Percentiles rank a stretch among this genome's conserved stretches.
Conservation (phyloP, 2,888 invertebrate genomes). For the Drosophila macrothrix region DNA sequence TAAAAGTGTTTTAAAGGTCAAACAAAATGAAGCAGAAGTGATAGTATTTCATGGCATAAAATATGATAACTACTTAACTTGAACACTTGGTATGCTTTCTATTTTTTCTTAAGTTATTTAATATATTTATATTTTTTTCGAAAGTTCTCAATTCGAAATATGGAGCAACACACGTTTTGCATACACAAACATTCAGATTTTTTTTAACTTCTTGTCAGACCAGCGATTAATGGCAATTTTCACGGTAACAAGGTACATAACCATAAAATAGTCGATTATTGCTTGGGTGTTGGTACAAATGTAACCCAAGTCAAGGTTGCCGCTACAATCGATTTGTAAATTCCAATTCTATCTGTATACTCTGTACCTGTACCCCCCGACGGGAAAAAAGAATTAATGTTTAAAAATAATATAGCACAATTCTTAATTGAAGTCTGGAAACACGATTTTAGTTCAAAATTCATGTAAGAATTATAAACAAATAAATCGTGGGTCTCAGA, state of each 20-base stretch:
- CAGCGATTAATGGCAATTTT: slow-evolving; percentile 32
- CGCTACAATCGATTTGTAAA: slow-evolving; percentile 28
- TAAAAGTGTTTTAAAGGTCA: too few relatives aligned
- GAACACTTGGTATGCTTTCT: neutral
- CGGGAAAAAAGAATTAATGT: neutral
- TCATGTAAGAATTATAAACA: neutral
- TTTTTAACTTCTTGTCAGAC: slow-evolving; percentile 1
- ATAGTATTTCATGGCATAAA: too few relatives aligned
- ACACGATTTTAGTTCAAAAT: neutral
- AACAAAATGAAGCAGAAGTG: neutral
- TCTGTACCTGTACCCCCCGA: neutral
- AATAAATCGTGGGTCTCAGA: neutral
- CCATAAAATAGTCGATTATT: slow-evolving; percentile 35
- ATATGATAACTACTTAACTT: neutral
- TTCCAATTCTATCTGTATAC: slow-evolving; percentile 26
- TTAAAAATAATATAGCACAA: neutral
- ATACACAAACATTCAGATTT: neutral
- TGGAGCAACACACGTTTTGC: neutral
- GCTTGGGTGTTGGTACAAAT: slow-evolving; percentile 29
- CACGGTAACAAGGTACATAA: slow-evolving; percentile 42
- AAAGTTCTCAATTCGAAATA: slow-evolving; percentile 2
- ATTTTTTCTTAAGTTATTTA: neutral
- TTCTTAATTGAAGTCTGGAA: neutral
- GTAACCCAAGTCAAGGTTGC: slow-evolving; percentile 39
- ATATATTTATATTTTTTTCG: neutral